phyloP scores from a whole-genome alignment of 2,797 vertebrate species.

The Lithobates pipiens region DNA sequence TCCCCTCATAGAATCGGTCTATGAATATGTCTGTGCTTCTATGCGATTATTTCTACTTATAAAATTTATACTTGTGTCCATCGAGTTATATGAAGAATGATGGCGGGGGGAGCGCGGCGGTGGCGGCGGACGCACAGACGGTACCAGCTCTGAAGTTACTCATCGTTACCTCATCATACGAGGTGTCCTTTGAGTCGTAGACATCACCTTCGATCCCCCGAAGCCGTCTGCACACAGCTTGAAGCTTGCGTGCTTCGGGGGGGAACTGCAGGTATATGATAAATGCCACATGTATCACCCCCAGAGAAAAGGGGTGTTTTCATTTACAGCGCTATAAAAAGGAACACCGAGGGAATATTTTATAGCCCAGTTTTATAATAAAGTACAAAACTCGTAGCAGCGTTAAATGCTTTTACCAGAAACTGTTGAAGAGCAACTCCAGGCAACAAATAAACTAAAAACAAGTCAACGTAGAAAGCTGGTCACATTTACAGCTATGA shows the following conservation, averaged over 20 bases:
- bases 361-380: slow-evolving; percentile 38
- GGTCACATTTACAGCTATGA: too few relatives aligned
- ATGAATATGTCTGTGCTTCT: too few relatives aligned
- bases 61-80: too few relatives aligned
- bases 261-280: slow-evolving; percentile 52
- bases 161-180: slow-evolving; percentile 31
- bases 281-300: slow-evolving; percentile 24
- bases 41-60: too few relatives aligned
- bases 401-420: slow-evolving; percentile 21
- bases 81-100: too few relatives aligned
- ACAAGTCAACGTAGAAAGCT: background rate
- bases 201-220: slow-evolving; percentile 39
- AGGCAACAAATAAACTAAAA: background rate
- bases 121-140: background rate
- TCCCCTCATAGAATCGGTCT: too few relatives aligned
- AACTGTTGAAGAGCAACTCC: slow-evolving; percentile 28
- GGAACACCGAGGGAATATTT: slow-evolving; percentile 40
- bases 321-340: slow-evolving; percentile 56
- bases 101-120: too few relatives aligned
- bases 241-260: slow-evolving; percentile 36
- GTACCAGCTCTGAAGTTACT: slow-evolving; percentile 8
- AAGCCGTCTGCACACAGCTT: slow-evolving; percentile 31
- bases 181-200: background rate
- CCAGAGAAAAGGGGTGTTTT: slow-evolving; percentile 14
- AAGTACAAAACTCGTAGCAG: slow-evolving; percentile 31